Conservation (phyloP, 2,113 vertebrate genomes). For the Dipodomys stephensi region DNA sequence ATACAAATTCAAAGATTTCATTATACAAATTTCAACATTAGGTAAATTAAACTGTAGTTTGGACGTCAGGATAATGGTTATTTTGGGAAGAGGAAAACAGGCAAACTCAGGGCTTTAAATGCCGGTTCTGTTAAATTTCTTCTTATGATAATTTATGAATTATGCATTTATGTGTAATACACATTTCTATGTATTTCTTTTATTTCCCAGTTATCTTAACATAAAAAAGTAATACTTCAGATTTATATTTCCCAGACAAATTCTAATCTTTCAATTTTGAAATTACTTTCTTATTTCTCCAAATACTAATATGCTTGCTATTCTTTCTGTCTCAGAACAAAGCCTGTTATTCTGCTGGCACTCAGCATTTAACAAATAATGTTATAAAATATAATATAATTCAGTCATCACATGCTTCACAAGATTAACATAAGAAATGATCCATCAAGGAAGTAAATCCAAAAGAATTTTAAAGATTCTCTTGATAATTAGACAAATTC, state of each 20-base stretch:
- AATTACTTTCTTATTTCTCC: not conserved
- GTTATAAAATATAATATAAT: slow-evolving; percentile 45
- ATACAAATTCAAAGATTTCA: not conserved
- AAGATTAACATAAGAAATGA: slow-evolving; percentile 75
- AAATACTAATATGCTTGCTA: not conserved
- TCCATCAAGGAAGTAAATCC: slow-evolving; percentile 72
- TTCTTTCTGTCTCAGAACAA: not conserved
- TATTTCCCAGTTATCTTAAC: not conserved
- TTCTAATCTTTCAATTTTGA: not conserved
- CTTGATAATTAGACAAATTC: slow-evolving; percentile 76
- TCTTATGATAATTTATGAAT: not conserved
- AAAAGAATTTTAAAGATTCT: slow-evolving; percentile 67
- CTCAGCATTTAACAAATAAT: slow-evolving; percentile 18
- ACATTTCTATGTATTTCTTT: not conserved
- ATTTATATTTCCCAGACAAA: not conserved
- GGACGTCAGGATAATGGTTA: not conserved
- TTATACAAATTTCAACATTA: not conserved
- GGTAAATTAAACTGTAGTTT: not conserved
- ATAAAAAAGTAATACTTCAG: not conserved
- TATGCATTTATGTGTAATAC: not conserved
- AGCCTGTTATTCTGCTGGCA: not conserved
- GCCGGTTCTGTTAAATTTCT: not conserved
- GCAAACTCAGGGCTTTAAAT: not conserved
- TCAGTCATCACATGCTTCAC: slow-evolving; percentile 66
- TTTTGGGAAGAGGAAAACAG: not conserved